These are phyloP conservation scores for Eueides isabella DNA, from an alignment of 1,140 invertebrate species.

Conservation along the genomic window DNA sequence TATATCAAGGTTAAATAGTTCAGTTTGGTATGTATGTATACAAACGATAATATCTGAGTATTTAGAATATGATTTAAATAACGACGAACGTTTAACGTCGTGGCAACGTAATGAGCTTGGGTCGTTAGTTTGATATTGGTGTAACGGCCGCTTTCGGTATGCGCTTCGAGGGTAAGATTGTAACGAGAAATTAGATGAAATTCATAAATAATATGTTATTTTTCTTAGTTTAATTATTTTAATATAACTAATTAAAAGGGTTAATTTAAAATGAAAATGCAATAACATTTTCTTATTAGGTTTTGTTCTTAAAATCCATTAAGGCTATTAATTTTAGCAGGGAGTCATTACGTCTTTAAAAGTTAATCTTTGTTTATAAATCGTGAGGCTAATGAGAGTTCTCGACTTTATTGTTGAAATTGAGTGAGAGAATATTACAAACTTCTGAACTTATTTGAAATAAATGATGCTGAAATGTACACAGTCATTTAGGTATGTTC, in stretches of 20 bases:
- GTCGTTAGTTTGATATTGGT: conserved; percentile 7
- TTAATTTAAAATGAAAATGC: neutral
- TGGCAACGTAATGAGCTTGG: conserved; percentile 2
- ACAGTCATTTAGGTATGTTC: conserved; percentile 45
- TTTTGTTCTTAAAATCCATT: conserved; percentile 19
- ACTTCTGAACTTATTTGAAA: conserved; percentile 49
- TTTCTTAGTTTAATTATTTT: no score
- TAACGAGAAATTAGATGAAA: neutral
- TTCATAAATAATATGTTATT: neutral
- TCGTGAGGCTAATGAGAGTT: conserved; percentile 54
- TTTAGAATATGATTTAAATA: conserved; percentile 12
- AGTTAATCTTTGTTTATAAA: conserved; percentile 51
- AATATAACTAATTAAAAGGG: neutral
- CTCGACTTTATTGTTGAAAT: conserved; percentile 51
- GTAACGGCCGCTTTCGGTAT: neutral
- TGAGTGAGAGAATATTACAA: conserved; percentile 50
- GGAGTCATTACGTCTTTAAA: conserved; percentile 41
- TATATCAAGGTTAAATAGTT: conserved; percentile 20
- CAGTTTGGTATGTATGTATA: conserved; percentile 7
- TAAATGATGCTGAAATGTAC: conserved; percentile 53
- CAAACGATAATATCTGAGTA: neutral
- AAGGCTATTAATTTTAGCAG: conserved; percentile 40
- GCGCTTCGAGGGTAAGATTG: neutral
- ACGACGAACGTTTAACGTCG: conserved; percentile 2
- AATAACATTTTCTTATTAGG: conserved; percentile 7